These are phyloP conservation scores for Syngnathoides biaculeatus DNA, from an alignment of 2,113 vertebrate genomes.

Conservation along the genomic window DNA sequence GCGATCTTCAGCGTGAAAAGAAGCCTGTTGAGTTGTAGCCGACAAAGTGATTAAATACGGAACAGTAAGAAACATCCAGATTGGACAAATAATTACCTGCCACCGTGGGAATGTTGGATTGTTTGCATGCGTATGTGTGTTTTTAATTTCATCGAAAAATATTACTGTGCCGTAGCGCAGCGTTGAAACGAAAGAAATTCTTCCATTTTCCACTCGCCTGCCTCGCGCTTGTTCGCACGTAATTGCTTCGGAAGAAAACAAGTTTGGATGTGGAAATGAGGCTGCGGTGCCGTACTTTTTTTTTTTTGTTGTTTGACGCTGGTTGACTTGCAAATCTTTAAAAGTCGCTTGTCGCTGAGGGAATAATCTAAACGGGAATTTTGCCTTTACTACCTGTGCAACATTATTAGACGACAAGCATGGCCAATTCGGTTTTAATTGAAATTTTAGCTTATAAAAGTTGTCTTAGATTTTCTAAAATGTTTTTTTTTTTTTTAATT, in stretches of 20 bases:
- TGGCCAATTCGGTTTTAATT: no score
- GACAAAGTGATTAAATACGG: not conserved
- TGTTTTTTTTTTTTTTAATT: no score
- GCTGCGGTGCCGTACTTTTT: not conserved
- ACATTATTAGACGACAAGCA: no score
- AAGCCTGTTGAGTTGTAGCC: not conserved
- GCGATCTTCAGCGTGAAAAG: not conserved
- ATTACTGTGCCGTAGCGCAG: no score
- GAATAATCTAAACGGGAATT: no score
- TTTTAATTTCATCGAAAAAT: not conserved
- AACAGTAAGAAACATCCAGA: not conserved
- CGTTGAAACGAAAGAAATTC: slow-evolving; percentile 1
- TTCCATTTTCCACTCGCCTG: slow-evolving; percentile 11
- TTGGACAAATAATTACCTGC: not conserved
- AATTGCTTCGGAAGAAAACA: slow-evolving; percentile 5
- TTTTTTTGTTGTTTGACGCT: not conserved
- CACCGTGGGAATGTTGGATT: not conserved
- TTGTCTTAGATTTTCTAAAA: no score
- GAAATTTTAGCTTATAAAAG: no score
- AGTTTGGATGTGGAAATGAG: slow-evolving; percentile 40
- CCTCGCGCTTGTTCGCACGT: slow-evolving; percentile 4
- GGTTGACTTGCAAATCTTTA: not conserved
- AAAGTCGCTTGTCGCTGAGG: not conserved
- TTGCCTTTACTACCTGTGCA: no score
- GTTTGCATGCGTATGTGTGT: not conserved